Evolutionary conservation across 1,140 invertebrate genomes (phyloP).

Genomic region (Aleiodes sp.): DNA sequence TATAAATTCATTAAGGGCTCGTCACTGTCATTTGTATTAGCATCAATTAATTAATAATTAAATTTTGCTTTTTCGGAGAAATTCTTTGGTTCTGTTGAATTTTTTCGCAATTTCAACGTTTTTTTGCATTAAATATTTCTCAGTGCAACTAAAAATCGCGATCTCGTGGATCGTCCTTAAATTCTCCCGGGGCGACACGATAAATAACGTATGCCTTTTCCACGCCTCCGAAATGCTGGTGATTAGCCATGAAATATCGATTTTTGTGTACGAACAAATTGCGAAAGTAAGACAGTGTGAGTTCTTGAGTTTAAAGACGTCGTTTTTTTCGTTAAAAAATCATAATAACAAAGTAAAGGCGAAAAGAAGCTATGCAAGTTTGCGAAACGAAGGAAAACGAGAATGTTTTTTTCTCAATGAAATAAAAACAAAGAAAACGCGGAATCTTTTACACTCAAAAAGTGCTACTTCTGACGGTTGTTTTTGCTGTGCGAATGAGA

Average conservation of each 20-base stretch:
- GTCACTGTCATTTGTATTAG: neutral
- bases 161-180: constrained; percentile 11
- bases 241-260: constrained; percentile 68
- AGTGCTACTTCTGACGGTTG: neutral
- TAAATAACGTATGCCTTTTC: constrained; percentile 66
- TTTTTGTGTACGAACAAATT: constrained; percentile 60
- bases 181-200: constrained; percentile 57
- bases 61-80: constrained; percentile 5
- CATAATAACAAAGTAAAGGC: neutral
- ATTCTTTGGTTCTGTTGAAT: neutral
- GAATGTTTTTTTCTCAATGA: neutral
- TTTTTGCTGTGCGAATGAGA: constrained; percentile 9
- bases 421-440: no score
- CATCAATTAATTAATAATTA: neutral
- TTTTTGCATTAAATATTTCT: neutral
- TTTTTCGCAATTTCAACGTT: neutral
- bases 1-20: neutral
- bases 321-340: neutral
- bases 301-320: constrained; percentile 21
- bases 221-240: constrained; percentile 67
- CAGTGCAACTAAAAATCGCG: constrained; percentile 8
- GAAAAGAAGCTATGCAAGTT: neutral
- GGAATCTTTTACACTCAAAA: neutral
- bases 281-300: constrained; percentile 18
- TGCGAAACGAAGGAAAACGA: neutral